Percentiles rank a stretch among this genome's conserved stretches.
phyloP scores from a whole-genome alignment of 1,140 invertebrate species.

The Rhizoglyphus robini region DNA sequence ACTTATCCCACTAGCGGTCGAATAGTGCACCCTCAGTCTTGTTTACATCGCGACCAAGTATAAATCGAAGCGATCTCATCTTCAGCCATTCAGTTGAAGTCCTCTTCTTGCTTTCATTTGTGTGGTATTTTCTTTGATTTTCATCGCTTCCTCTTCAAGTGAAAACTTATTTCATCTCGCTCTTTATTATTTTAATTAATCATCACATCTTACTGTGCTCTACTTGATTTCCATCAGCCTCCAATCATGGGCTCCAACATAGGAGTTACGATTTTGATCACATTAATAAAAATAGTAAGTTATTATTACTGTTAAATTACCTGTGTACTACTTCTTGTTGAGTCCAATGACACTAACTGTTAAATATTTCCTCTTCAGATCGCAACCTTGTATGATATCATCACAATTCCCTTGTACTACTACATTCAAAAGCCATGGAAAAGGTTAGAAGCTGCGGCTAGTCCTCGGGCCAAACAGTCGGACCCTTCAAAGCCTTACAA shows the following conservation, averaged over 20 bases:
- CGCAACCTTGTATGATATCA: constrained; percentile 58
- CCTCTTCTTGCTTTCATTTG: no score
- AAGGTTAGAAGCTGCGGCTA: constrained; percentile 22
- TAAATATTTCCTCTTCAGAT: constrained; percentile 22
- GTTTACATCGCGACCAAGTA: no score
- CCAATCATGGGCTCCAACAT: constrained; percentile 4
- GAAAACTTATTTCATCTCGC: not conserved
- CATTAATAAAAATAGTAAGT: constrained; percentile 10
- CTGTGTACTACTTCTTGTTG: no score
- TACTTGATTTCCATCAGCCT: not conserved
- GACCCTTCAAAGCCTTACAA: not conserved
- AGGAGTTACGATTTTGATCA: not conserved
- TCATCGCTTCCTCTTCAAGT: constrained; percentile 4
- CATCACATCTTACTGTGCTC: no score
- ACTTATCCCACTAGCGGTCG: no score
- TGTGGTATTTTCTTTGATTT: no score
- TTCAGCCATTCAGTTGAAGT: not conserved
- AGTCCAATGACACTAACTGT: no score
- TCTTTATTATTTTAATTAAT: not conserved
- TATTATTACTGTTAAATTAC: not conserved
- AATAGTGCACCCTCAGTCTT: no score
- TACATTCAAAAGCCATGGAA: constrained; percentile 75
- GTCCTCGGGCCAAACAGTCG: not conserved
- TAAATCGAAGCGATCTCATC: not conserved
- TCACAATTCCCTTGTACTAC: constrained; percentile 77